Evolutionary conservation across 2,113 vertebrate genomes (phyloP), one percentile per base, ranked within the genome.

Genomic region (Oxyura jamaicensis): DNA sequence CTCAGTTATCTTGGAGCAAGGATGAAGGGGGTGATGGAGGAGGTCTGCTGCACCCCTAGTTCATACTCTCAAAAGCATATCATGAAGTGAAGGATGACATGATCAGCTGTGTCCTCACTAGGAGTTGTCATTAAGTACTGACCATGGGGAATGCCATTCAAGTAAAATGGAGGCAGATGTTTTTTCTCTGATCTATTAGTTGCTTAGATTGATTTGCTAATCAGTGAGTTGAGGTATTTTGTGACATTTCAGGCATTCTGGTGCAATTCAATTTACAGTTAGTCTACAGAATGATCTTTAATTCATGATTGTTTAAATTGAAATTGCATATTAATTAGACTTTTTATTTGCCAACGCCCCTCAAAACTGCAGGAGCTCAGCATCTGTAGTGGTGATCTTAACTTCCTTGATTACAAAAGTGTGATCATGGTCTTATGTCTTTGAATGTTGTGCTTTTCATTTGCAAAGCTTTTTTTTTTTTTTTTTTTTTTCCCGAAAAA

Each of bases 141-240:
- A 91, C 94, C 90, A 82, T 80, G 68, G 88, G 96, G 91, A 95
- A 94, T 89, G 88, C 63, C 9, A 4, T 55, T 93, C 71, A 83
- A 63, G 66, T 79, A 48, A 88, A 96, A 93, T 88, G 76, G 79
- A 96, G 66, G 88, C 88, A 96, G 90, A 97, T 93, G 81, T 35
- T 91, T 96, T 86, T 92, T 63, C 93, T 88, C 91, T 90, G 87
- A 95, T 96, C 94, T 96, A 91, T 97, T 97, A 97, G 94, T 84
- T 91, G 62, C 81, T 95, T 87, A 91, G 78, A 92, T 71, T 92
- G 83, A 93, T 96, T 95, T 92, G 75, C 92, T 96, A 66, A 96
- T 95, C 93, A 95, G 90, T 71, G 89, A 93, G 67, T 91, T 95
- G 95, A 96, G 84, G 91, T 93, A 97, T 93, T 94, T 94, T 91